These are phyloP conservation scores for Panagrolaimus sp. DNA, from an alignment of 1,140 invertebrate genomes.

Conservation along the genomic window DNA sequence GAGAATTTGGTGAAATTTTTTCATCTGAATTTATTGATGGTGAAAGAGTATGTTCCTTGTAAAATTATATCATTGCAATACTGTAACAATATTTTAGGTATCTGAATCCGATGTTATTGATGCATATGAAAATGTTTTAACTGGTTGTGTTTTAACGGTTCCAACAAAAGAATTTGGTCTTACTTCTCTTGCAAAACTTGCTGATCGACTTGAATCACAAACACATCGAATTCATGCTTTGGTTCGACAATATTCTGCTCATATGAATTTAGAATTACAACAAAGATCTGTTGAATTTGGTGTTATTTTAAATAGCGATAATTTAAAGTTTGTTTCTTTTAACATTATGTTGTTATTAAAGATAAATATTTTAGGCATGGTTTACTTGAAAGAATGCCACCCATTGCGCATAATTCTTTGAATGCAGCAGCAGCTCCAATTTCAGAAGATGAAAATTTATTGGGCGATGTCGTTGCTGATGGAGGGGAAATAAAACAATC, in stretches of 20 bases:
- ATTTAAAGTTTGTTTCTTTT: slow-evolving; percentile 33
- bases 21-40: slow-evolving; percentile 26
- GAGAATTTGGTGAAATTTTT: slow-evolving; percentile 89
- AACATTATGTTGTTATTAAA: slow-evolving; percentile 1
- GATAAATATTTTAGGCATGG: slow-evolving; percentile 59
- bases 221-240: slow-evolving; percentile 34
- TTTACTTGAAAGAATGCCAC: slow-evolving; percentile 91
- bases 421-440: slow-evolving; percentile 58
- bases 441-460: slow-evolving; percentile 40
- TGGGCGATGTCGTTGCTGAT: slow-evolving; percentile 56
- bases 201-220: slow-evolving; percentile 32
- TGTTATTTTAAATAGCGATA: slow-evolving; percentile 23
- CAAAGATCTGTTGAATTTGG: slow-evolving; percentile 42
- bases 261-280: slow-evolving; percentile 45
- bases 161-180: slow-evolving; percentile 44
- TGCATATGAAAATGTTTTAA: slow-evolving; percentile 35
- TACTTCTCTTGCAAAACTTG: slow-evolving; percentile 40
- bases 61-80: background rate
- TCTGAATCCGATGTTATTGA: slow-evolving; percentile 39
- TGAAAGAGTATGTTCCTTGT: slow-evolving; percentile 19
- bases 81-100: slow-evolving; percentile 19
- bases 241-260: slow-evolving; percentile 36
- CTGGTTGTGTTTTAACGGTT: slow-evolving; percentile 20
- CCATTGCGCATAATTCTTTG: slow-evolving; percentile 59
- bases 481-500: slow-evolving; percentile 61